A percentile compares a stretch with the other conserved stretches of the same genome.
Evolutionary conservation across 2,888 invertebrate species (phyloP).

Genomic region (Baccha elongata): DNA sequence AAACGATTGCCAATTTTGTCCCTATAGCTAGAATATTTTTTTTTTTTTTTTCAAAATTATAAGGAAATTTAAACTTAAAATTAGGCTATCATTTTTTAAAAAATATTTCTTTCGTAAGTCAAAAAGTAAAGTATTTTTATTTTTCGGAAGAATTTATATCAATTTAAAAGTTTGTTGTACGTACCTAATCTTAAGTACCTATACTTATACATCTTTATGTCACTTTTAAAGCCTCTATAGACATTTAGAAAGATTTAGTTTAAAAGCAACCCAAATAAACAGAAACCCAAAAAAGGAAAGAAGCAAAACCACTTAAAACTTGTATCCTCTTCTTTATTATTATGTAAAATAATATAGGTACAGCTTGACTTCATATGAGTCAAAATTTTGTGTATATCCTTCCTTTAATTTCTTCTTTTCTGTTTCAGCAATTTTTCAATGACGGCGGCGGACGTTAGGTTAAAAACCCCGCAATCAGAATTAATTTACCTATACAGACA

Average conservation of each 20-base stretch:
- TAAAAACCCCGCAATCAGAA: slow-evolving; percentile 76
- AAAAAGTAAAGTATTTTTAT: too few relatives aligned
- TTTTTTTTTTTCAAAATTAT: too few relatives aligned
- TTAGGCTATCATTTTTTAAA: too few relatives aligned
- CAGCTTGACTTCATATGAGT: slow-evolving; percentile 9
- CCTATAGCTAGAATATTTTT: too few relatives aligned
- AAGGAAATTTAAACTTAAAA: too few relatives aligned
- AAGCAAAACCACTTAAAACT: background rate
- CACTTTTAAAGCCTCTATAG: background rate
- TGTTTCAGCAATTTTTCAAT: slow-evolving; percentile 74
- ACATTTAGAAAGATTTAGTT: background rate
- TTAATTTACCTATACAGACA: slow-evolving; percentile 39
- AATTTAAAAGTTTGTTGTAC: too few relatives aligned
- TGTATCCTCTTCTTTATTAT: background rate
- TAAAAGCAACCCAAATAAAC: background rate
- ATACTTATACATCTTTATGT: background rate
- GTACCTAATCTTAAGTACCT: background rate
- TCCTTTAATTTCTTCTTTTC: slow-evolving; percentile 1
- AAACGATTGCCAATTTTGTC: too few relatives aligned
- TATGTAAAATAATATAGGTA: background rate
- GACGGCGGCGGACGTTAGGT: slow-evolving; percentile 75
- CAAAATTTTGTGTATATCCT: slow-evolving; percentile 10
- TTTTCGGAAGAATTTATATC: too few relatives aligned
- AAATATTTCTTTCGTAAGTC: too few relatives aligned
- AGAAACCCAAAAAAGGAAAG: background rate